Conservation (phyloP, 2,113 vertebrate species). For the Chroicocephalus ridibundus region DNA sequence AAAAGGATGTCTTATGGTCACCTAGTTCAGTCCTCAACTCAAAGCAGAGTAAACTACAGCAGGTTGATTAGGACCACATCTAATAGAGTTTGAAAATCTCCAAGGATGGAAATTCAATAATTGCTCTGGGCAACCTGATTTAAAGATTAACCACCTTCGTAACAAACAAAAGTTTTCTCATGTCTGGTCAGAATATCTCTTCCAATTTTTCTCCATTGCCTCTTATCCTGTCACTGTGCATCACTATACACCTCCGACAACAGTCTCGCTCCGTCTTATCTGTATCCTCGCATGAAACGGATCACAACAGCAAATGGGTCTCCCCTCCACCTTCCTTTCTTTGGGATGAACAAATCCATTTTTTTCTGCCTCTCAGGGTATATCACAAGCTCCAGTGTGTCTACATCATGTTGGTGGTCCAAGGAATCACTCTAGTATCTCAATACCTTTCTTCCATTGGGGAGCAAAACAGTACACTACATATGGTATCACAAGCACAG, state of each 20-base stretch:
- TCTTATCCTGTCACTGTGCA: background rate
- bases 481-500: background rate
- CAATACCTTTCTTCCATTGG: background rate
- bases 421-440: background rate
- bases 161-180: background rate
- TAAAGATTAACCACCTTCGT: background rate
- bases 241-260: background rate
- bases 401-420: background rate
- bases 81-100: background rate
- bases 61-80: background rate
- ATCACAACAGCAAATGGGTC: background rate
- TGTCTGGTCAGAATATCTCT: background rate
- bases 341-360: background rate
- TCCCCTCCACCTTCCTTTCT: background rate
- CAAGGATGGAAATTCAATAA: background rate
- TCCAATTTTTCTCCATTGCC: background rate
- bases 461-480: background rate
- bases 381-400: background rate
- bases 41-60: background rate
- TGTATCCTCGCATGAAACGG: background rate
- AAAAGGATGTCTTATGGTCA: background rate
- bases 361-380: background rate
- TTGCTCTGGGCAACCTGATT: background rate
- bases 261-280: background rate
- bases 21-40: background rate